These are phyloP conservation scores for Callaeas wilsoni DNA, from an alignment of 2,113 vertebrate genomes.

Conservation along the genomic window DNA sequence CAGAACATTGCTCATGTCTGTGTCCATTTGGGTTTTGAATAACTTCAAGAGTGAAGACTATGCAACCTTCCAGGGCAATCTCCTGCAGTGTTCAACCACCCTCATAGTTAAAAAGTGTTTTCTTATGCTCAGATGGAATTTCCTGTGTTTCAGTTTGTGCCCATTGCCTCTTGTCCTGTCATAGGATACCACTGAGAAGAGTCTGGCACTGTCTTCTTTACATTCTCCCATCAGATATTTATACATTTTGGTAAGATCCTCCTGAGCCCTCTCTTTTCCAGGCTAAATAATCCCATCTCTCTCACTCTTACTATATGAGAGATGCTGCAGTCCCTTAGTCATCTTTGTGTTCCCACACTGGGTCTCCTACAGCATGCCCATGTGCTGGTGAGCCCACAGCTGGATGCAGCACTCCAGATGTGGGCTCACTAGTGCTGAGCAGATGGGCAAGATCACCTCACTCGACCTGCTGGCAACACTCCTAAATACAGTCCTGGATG, in stretches of 20 bases:
- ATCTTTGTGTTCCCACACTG: neutral
- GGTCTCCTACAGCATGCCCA: neutral
- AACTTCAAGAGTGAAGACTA: neutral
- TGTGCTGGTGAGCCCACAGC: neutral
- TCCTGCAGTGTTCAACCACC: neutral
- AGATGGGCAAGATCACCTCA: neutral
- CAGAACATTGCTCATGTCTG: neutral
- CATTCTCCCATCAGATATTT: slow-evolving; percentile 21
- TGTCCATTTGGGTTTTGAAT: neutral
- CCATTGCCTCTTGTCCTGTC: slow-evolving; percentile 21
- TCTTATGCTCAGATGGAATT: neutral
- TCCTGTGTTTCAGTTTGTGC: slow-evolving; percentile 24
- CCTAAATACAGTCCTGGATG: neutral
- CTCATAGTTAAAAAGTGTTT: neutral
- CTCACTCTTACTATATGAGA: neutral
- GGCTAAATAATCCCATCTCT: neutral
- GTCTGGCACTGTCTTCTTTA: neutral
- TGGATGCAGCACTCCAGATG: neutral
- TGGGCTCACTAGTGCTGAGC: neutral
- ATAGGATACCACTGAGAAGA: slow-evolving; percentile 16
- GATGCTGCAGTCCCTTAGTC: neutral
- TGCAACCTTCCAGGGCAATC: neutral
- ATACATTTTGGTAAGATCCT: slow-evolving; percentile 11
- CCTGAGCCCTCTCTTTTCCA: neutral
- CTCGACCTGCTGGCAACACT: neutral